These are phyloP conservation scores for Aspidoscelis tigris DNA, from an alignment of 2,113 vertebrate genomes.

Conservation along the genomic window DNA sequence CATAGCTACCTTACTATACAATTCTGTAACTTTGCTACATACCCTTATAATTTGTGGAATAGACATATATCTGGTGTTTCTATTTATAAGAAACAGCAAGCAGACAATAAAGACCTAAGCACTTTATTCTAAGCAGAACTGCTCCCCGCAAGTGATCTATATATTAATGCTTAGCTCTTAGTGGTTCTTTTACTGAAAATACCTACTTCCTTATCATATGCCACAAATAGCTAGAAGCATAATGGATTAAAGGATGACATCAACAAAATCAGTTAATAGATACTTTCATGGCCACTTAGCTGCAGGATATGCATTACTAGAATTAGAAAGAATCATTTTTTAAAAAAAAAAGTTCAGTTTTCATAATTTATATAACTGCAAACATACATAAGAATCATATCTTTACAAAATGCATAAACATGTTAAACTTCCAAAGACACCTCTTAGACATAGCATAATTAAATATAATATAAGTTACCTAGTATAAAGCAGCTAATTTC, in stretches of 20 bases:
- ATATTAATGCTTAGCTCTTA: constrained; percentile 30
- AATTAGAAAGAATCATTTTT: constrained; percentile 3
- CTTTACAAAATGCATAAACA: neutral
- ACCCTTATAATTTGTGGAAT: constrained; percentile 7
- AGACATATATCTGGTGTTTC: constrained; percentile 41
- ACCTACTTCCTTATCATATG: constrained; percentile 43
- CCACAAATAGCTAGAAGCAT: constrained; percentile 36
- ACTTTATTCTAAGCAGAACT: neutral
- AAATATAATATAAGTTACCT: neutral
- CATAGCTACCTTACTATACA: constrained; percentile 1
- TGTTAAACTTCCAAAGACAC: neutral
- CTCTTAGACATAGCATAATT: constrained; percentile 1
- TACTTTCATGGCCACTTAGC: neutral
- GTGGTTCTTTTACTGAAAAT: constrained; percentile 44
- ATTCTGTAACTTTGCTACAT: constrained; percentile 36
- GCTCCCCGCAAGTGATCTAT: neutral
- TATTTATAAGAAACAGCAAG: constrained; percentile 10
- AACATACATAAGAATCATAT: neutral
- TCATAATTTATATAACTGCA: constrained; percentile 7
- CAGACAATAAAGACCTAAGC: neutral
- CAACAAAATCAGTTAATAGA: constrained; percentile 52
- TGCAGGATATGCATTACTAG: constrained; percentile 5
- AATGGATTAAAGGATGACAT: constrained; percentile 42
- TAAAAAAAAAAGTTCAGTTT: neutral
- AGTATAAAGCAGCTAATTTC: neutral